Evolutionary conservation across 2,113 vertebrate genomes (phyloP).

Genomic region (Leucosticte australis): DNA sequence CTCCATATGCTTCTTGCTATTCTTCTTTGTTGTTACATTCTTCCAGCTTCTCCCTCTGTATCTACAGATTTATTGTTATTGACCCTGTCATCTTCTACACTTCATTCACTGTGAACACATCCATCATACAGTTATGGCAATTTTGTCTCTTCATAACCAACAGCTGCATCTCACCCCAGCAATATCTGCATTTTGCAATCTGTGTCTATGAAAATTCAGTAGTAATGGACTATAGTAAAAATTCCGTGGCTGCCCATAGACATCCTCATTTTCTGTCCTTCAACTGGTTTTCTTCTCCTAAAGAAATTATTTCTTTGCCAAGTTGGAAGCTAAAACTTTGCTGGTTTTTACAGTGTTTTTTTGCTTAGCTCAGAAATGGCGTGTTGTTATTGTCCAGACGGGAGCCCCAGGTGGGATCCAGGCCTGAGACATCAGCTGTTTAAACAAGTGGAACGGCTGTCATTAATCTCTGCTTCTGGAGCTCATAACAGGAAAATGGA

Average conservation of each 20-base stretch:
- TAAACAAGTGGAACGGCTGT: constrained; percentile 54
- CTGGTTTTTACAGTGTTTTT: not conserved
- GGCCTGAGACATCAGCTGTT: constrained; percentile 60
- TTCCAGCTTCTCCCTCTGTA: not conserved
- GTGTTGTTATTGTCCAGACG: constrained; percentile 50
- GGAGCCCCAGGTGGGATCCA: constrained; percentile 52
- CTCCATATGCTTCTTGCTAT: not conserved
- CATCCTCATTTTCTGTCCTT: not conserved
- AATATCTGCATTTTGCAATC: not conserved
- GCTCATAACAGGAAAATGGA: constrained; percentile 62
- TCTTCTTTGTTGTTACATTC: not conserved
- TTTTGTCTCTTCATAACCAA: not conserved
- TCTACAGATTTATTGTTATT: not conserved
- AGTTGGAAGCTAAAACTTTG: constrained; percentile 24
- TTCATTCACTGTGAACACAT: not conserved
- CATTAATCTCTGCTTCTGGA: constrained; percentile 67
- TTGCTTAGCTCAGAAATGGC: constrained; percentile 19
- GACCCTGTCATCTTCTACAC: not conserved
- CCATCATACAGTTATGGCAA: not conserved
- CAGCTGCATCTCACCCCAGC: not conserved
- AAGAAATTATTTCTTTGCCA: constrained; percentile 7
- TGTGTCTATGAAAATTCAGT: not conserved
- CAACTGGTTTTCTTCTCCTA: not conserved
- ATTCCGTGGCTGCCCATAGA: not conserved
- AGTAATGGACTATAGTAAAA: not conserved